These are phyloP conservation scores for Acromyrmex heyeri DNA, from an alignment of 1,140 invertebrate species.

Conservation along the genomic window DNA sequence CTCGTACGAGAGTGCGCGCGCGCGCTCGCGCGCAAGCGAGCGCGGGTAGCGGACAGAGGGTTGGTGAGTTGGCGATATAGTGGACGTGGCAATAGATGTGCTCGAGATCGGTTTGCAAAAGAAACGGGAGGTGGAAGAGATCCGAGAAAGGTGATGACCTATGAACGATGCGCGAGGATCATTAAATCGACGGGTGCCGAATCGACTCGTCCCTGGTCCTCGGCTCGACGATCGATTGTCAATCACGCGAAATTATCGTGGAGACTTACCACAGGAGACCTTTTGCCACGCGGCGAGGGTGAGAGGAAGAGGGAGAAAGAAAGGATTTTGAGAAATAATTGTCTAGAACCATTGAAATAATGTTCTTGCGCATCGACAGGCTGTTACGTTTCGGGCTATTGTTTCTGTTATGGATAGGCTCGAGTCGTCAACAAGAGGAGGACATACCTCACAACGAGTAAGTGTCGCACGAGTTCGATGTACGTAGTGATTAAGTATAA, in stretches of 20 bases:
- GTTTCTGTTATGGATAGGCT: conserved; percentile 80
- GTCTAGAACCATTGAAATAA: conserved; percentile 62
- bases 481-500: conserved; percentile 11
- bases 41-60: neutral
- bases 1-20: neutral
- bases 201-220: conserved; percentile 27
- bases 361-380: conserved; percentile 69
- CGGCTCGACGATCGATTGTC: conserved; percentile 52
- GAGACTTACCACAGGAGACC: conserved; percentile 13
- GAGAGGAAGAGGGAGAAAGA: conserved; percentile 26
- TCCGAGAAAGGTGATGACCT: conserved; percentile 11
- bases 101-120: conserved; percentile 16
- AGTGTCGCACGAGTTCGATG: conserved; percentile 82
- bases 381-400: conserved; percentile 79
- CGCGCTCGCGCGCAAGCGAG: neutral
- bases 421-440: conserved; percentile 90
- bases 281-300: conserved; percentile 36
- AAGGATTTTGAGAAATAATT: conserved; percentile 42
- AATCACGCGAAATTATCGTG: conserved; percentile 33
- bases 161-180: conserved; percentile 40
- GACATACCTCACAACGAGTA: conserved; percentile 95
- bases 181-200: conserved; percentile 49
- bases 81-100: conserved; percentile 22
- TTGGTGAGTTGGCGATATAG: conserved; percentile 5
- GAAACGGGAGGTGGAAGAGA: conserved; percentile 1